Conservation (phyloP, 2,888 invertebrate species). For the Macrophya annulata region DNA sequence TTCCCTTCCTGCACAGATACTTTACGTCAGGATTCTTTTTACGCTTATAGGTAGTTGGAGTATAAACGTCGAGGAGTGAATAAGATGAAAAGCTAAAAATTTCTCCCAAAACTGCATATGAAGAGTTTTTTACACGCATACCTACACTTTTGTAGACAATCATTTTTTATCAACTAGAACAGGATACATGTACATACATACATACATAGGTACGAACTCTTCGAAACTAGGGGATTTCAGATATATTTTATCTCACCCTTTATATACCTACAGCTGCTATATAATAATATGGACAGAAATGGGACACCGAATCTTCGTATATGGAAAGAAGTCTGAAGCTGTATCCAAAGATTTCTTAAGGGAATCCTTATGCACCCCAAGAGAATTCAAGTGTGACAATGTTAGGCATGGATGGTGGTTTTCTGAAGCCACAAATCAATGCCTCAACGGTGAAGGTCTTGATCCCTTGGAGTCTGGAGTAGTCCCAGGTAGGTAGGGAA, state of each 20-base stretch:
- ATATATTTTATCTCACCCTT: neutral
- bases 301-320: neutral
- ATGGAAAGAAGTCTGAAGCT: slow-evolving; percentile 6
- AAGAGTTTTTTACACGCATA: neutral
- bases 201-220: no score
- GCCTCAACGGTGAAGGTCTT: neutral
- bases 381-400: slow-evolving; percentile 22
- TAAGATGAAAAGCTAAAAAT: neutral
- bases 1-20: neutral
- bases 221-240: neutral
- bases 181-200: neutral
- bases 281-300: slow-evolving; percentile 9
- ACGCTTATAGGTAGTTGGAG: neutral
- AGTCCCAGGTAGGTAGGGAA: neutral
- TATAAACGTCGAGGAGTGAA: neutral
- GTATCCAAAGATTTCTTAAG: slow-evolving; percentile 22
- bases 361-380: slow-evolving; percentile 29
- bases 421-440: slow-evolving; percentile 37
- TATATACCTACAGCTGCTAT: neutral
- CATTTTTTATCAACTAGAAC: neutral
- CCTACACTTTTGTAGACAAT: neutral
- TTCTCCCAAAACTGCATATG: neutral
- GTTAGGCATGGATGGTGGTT: neutral
- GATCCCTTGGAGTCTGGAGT: neutral
- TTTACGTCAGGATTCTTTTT: neutral